phyloP scores from a whole-genome alignment of 2,888 invertebrate species.

The Cryptosula pallasiana region DNA sequence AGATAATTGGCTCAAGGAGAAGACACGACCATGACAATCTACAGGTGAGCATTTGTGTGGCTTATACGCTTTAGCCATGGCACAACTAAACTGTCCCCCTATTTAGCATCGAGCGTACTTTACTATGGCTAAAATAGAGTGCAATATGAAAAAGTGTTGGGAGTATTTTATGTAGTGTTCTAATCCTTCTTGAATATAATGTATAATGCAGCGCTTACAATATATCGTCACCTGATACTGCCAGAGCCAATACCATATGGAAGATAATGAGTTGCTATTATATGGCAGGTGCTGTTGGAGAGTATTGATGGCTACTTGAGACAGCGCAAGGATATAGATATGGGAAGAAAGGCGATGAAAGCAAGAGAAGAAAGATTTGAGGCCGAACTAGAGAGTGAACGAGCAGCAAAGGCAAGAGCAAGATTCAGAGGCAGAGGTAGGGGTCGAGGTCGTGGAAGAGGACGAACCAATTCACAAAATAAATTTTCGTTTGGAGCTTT shows the following conservation, averaged over 20 bases:
- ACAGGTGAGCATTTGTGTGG: background rate
- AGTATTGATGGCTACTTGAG: conserved; percentile 15
- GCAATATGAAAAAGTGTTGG: too few relatives aligned
- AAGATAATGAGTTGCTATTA: too few relatives aligned
- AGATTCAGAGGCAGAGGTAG: conserved; percentile 11
- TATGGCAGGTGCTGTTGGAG: conserved; percentile 10
- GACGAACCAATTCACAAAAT: background rate
- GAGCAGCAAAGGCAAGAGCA: background rate
- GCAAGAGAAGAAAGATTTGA: background rate
- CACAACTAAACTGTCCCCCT: too few relatives aligned
- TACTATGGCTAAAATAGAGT: too few relatives aligned
- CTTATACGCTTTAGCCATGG: background rate
- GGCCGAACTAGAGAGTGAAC: background rate
- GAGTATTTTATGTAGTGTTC: too few relatives aligned
- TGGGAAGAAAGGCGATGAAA: background rate
- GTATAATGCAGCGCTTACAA: too few relatives aligned
- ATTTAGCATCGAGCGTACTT: too few relatives aligned
- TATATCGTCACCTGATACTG: too few relatives aligned
- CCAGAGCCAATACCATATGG: too few relatives aligned
- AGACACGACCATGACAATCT: conserved; percentile 22
- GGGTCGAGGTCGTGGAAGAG: background rate
- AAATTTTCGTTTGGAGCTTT: background rate
- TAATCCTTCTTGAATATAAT: too few relatives aligned
- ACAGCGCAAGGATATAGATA: conserved; percentile 9
- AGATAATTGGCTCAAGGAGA: conserved; percentile 22